A percentile compares a stretch with the other conserved stretches of the same genome.
phyloP scores from a whole-genome alignment of 2,113 vertebrate species.

The Bolborhynchus lineola region DNA sequence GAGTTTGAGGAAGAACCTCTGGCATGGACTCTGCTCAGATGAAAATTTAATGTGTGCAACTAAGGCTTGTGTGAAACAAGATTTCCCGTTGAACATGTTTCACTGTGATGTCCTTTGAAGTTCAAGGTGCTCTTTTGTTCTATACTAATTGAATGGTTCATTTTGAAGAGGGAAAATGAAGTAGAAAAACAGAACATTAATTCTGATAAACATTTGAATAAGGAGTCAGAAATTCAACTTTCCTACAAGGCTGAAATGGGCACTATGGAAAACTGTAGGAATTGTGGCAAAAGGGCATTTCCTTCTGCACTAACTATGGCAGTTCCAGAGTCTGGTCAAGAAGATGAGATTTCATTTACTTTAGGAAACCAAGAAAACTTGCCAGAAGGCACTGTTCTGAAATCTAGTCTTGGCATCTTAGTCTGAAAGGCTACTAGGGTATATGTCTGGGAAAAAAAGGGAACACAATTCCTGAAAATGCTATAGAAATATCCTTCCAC shows the following conservation, averaged over 20 bases:
- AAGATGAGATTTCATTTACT: conserved; percentile 70
- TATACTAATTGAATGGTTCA: background rate
- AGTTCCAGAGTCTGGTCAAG: conserved; percentile 53
- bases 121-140: background rate
- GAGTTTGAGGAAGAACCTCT: background rate
- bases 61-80: background rate
- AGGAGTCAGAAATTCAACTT: conserved; percentile 45
- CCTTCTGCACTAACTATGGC: conserved; percentile 7
- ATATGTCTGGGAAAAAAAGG: background rate
- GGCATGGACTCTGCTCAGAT: background rate
- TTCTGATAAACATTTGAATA: conserved; percentile 27
- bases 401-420: background rate
- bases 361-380: conserved; percentile 74
- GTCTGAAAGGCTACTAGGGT: background rate
- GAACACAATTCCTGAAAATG: background rate
- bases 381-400: conserved; percentile 74
- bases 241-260: conserved; percentile 48
- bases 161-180: conserved; percentile 64
- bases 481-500: background rate
- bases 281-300: conserved; percentile 36
- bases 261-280: conserved; percentile 42
- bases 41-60: background rate
- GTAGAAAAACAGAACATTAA: conserved; percentile 49
- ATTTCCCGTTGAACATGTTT: background rate
- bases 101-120: background rate